Conservation (phyloP, 2,888 invertebrate species). For the Zele albiditarsus region DNA sequence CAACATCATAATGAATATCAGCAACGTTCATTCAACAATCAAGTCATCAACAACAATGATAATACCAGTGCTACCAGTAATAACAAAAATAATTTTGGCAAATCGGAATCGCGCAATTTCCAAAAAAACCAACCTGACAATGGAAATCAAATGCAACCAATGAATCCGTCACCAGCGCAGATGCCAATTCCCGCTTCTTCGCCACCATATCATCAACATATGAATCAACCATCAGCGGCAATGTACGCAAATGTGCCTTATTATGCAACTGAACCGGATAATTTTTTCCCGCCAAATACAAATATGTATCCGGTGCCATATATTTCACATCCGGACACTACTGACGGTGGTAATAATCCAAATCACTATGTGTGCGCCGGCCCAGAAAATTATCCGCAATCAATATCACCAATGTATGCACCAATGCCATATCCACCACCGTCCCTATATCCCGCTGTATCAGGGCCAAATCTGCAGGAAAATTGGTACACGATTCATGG, state of each 20-base stretch:
- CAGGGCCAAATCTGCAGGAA: conserved; percentile 55
- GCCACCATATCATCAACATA: conserved; percentile 1
- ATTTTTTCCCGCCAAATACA: conserved; percentile 54
- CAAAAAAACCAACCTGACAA: conserved; percentile 29
- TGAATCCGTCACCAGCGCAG: conserved; percentile 14
- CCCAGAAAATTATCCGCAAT: conserved; percentile 44
- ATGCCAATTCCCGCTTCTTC: neutral
- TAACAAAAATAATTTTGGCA: conserved; percentile 34
- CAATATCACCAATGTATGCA: conserved; percentile 56
- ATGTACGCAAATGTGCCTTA: conserved; percentile 40
- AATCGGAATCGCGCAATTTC: conserved; percentile 13
- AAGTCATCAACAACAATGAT: conserved; percentile 16
- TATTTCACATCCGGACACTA: conserved; percentile 55
- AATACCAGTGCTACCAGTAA: conserved; percentile 38
- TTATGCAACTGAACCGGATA: conserved; percentile 52
- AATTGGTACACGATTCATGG: conserved; percentile 62
- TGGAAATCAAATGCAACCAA: neutral
- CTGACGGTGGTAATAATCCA: conserved; percentile 48
- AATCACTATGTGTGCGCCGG: conserved; percentile 35
- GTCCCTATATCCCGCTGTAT: conserved; percentile 49
- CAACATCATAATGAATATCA: conserved; percentile 23
- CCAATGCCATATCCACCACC: conserved; percentile 59
- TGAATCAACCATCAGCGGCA: conserved; percentile 34
- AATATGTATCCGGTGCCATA: conserved; percentile 57
- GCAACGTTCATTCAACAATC: conserved; percentile 15